A percentile compares a stretch with the other conserved stretches of the same genome.
Evolutionary conservation across 2,113 vertebrate genomes (phyloP).

Genomic region (Pangasianodon hypophthalmus): DNA sequence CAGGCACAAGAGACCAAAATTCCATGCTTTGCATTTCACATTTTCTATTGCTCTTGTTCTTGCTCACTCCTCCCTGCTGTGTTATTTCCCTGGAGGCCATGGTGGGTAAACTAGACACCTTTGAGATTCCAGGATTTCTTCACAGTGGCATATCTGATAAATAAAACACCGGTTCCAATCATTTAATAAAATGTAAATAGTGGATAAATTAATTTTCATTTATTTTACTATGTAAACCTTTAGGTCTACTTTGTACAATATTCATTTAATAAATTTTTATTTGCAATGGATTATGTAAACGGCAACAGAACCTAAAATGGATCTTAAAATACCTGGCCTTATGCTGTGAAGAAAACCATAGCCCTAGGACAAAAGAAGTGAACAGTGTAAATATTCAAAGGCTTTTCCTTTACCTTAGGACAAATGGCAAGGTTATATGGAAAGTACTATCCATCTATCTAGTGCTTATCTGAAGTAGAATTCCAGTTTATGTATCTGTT

Average conservation of each 20-base stretch:
- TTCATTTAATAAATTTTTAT: neutral
- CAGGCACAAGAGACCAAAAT: neutral
- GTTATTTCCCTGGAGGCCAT: constrained; percentile 12
- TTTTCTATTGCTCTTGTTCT: constrained; percentile 16
- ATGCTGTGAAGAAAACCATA: constrained; percentile 21
- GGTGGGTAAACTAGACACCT: neutral
- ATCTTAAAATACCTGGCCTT: constrained; percentile 19
- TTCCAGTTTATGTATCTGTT: constrained; percentile 16
- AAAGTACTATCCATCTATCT: constrained; percentile 49
- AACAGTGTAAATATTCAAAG: constrained; percentile 57
- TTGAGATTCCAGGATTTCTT: neutral
- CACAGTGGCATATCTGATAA: neutral
- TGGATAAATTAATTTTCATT: neutral
- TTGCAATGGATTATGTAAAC: neutral
- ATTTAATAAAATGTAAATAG: neutral
- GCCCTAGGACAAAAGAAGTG: constrained; percentile 35
- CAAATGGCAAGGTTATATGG: constrained; percentile 59
- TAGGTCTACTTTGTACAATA: neutral
- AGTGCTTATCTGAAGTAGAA: constrained; percentile 41
- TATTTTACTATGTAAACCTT: neutral
- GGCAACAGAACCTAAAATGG: constrained; percentile 11
- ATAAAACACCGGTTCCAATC: neutral
- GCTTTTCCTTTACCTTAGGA: constrained; percentile 42
- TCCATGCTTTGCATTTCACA: constrained; percentile 30
- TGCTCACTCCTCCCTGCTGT: constrained; percentile 2